Evolutionary conservation across 2,797 vertebrate genomes (phyloP).

Genomic region (Melanotaenia boesemani): DNA sequence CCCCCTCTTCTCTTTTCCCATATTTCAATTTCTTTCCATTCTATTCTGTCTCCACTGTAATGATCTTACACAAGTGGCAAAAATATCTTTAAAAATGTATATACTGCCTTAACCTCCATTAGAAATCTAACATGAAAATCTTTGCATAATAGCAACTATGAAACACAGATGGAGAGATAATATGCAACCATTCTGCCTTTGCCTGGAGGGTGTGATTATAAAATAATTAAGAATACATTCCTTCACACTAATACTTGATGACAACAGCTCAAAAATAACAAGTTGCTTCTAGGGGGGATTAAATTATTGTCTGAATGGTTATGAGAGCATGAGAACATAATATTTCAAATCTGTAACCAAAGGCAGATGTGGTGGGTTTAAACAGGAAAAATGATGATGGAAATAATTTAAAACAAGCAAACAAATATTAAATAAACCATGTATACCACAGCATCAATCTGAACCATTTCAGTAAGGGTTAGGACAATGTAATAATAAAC

Average conservation of each 20-base stretch:
- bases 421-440: neutral
- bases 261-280: constrained; percentile 14
- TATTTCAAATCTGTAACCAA: neutral
- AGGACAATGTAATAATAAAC: too few relatives aligned
- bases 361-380: constrained; percentile 1
- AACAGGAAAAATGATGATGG: neutral
- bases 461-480: neutral
- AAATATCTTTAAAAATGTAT: neutral
- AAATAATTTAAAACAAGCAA: neutral
- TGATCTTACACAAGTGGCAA: neutral
- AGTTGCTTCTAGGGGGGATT: constrained; percentile 4
- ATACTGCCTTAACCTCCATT: neutral
- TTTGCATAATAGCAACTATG: neutral
- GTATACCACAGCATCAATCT: neutral
- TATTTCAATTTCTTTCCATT: neutral
- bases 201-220: constrained; percentile 1
- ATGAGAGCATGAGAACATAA: constrained; percentile 2
- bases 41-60: neutral
- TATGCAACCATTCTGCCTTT: neutral
- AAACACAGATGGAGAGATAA: neutral
- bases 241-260: constrained; percentile 10
- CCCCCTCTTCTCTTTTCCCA: neutral
- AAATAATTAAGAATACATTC: constrained; percentile 16
- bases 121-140: too few relatives aligned
- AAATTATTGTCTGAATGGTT: constrained; percentile 11